These are phyloP conservation scores for Semotilus atromaculatus DNA, from an alignment of 2,797 vertebrate genomes.

Conservation along the genomic window DNA sequence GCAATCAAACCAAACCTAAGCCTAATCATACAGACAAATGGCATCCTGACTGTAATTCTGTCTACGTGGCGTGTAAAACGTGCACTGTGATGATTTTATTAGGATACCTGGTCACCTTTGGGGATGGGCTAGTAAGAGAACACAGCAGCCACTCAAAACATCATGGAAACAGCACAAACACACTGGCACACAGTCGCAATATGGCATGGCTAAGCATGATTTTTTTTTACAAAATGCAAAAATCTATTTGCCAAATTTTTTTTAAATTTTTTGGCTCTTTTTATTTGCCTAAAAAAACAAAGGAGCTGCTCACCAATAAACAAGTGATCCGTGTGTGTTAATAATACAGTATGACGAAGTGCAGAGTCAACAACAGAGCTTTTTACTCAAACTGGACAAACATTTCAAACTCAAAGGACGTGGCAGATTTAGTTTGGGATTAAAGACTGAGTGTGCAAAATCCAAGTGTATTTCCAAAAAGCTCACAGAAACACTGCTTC, in stretches of 20 bases:
- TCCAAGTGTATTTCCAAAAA: not conserved
- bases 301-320: not conserved
- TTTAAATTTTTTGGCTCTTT: too few species aligned
- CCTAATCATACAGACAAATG: constrained; percentile 1
- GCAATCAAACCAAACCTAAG: not conserved
- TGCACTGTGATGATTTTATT: not conserved
- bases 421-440: not conserved
- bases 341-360: constrained; percentile 14
- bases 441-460: not conserved
- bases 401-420: not conserved
- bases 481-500: not conserved
- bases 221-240: not conserved
- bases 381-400: constrained; percentile 10
- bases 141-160: not conserved
- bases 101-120: constrained; percentile 7
- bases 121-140: not conserved
- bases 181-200: not conserved
- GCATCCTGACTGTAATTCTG: not conserved
- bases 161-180: not conserved
- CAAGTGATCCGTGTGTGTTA: not conserved
- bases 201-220: not conserved
- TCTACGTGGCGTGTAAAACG: constrained; percentile 5
- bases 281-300: too few species aligned
- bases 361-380: not conserved
- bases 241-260: too few species aligned